These are phyloP conservation scores for Pogoniulus pusillus DNA, from an alignment of 2,797 vertebrate genomes.

Conservation along the genomic window DNA sequence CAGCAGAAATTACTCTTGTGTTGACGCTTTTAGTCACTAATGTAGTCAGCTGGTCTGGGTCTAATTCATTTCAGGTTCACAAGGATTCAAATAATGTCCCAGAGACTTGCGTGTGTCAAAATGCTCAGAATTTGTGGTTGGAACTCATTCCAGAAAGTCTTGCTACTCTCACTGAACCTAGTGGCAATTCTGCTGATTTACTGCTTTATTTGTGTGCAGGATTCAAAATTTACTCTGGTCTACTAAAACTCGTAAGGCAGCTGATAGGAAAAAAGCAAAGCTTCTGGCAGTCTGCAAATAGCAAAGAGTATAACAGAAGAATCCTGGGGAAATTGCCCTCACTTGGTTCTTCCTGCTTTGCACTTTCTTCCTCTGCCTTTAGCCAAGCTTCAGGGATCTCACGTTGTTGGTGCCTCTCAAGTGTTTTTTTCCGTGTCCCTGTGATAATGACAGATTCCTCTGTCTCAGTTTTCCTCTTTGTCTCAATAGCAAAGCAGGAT, in stretches of 20 bases:
- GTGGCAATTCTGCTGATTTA: neutral
- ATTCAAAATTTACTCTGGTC: neutral
- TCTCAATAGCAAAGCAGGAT: neutral
- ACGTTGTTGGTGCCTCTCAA: neutral
- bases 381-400: neutral
- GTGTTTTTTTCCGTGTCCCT: slow-evolving; percentile 22
- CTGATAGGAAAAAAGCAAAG: neutral
- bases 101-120: slow-evolving; percentile 36
- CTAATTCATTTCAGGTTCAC: slow-evolving; percentile 49
- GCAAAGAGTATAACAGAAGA: neutral
- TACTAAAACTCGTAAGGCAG: neutral
- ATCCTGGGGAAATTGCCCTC: neutral
- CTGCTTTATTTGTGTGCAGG: neutral
- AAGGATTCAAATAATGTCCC: slow-evolving; percentile 33
- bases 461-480: neutral
- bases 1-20: slow-evolving; percentile 64
- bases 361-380: neutral
- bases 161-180: neutral
- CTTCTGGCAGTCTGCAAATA: neutral
- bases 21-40: slow-evolving; percentile 58
- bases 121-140: neutral
- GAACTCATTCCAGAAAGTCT: slow-evolving; percentile 36
- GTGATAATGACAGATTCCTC: neutral
- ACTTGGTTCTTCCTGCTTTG: neutral
- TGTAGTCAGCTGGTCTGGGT: slow-evolving; percentile 55